These are phyloP conservation scores for Pinna nobilis DNA, from an alignment of 1,140 invertebrate species.

Conservation along the genomic window DNA sequence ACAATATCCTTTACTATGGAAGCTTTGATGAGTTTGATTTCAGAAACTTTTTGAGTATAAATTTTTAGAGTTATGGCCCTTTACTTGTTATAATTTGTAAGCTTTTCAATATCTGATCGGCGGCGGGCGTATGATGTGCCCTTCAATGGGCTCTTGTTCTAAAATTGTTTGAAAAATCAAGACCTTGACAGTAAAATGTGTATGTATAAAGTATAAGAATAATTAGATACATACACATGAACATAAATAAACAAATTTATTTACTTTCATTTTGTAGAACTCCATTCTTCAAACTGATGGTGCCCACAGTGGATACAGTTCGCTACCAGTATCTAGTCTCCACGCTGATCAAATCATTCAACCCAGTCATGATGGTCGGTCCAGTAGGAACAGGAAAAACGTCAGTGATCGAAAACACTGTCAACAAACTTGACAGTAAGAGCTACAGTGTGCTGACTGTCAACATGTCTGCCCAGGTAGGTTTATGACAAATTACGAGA, in stretches of 20 bases:
- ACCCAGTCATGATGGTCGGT: slow-evolving; percentile 85
- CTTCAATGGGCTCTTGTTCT: no score
- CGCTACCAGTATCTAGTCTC: slow-evolving; percentile 84
- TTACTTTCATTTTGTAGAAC: slow-evolving; percentile 74
- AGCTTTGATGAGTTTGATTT: no score
- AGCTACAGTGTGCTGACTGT: slow-evolving; percentile 83
- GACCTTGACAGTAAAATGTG: no score
- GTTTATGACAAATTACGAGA: background rate
- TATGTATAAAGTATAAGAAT: background rate
- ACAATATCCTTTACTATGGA: no score
- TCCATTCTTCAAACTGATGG: slow-evolving; percentile 87
- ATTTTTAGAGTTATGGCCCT: no score
- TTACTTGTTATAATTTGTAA: no score
- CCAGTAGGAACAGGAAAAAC: slow-evolving; percentile 88
- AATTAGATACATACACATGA: no score
- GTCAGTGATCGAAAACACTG: slow-evolving; percentile 82
- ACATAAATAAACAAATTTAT: background rate
- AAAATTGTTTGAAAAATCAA: no score
- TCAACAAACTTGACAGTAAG: slow-evolving; percentile 79
- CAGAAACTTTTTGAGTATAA: no score
- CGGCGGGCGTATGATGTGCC: no score
- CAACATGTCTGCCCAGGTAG: slow-evolving; percentile 88
- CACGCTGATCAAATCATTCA: slow-evolving; percentile 79
- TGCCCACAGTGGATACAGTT: slow-evolving; percentile 89
- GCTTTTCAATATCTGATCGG: no score